These are phyloP conservation scores for Parapsyche elsis DNA, from an alignment of 1,140 invertebrate genomes.

Conservation along the genomic window DNA sequence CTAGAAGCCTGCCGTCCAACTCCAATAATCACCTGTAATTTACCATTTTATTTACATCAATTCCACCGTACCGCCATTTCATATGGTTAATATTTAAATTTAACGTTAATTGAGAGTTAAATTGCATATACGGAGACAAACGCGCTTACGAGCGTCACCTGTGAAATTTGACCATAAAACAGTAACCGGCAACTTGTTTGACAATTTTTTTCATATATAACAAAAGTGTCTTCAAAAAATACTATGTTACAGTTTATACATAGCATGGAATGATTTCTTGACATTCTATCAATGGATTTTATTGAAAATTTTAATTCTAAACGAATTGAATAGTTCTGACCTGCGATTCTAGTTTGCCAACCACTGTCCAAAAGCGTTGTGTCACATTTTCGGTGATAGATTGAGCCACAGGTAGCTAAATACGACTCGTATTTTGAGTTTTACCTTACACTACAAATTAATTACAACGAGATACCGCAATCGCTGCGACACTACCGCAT, in stretches of 20 bases:
- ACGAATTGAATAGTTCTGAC: neutral
- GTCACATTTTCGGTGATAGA: neutral
- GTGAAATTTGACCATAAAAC: too few species aligned
- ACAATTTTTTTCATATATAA: too few species aligned
- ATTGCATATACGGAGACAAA: neutral
- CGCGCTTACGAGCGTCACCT: neutral
- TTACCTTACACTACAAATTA: slow-evolving; percentile 15
- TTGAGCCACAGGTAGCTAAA: neutral
- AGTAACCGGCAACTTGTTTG: too few species aligned
- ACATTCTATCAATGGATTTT: too few species aligned
- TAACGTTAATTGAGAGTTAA: neutral
- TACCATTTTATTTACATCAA: neutral
- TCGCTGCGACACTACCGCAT: slow-evolving; percentile 9
- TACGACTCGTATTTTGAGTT: too few species aligned
- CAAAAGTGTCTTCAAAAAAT: too few species aligned
- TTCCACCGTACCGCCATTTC: neutral
- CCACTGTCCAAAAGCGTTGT: neutral
- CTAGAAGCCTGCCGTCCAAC: slow-evolving; percentile 42
- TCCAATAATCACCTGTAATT: slow-evolving; percentile 42
- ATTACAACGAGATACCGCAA: slow-evolving; percentile 15
- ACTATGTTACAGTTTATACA: too few species aligned
- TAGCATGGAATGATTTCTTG: too few species aligned
- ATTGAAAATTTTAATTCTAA: too few species aligned
- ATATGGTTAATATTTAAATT: neutral
- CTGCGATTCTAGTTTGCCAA: neutral